Percentiles rank a stretch among this genome's conserved stretches.
Evolutionary conservation across 2,113 vertebrate genomes (phyloP).

Genomic region (Lasiurus borealis): DNA sequence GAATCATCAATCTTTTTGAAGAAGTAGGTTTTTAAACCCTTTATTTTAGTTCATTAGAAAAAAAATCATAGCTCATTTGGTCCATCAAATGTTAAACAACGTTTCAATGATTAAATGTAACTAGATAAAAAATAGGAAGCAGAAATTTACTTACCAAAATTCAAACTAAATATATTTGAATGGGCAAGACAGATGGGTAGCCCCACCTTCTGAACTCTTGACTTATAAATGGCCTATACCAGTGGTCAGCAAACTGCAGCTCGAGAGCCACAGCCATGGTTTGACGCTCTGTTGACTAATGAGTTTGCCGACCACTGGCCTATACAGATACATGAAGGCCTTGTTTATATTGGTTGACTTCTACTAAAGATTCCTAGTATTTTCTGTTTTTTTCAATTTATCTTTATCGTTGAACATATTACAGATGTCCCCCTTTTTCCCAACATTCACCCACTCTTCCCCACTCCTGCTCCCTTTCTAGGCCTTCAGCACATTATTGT

Average conservation of each 20-base stretch:
- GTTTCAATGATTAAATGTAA: constrained; percentile 41
- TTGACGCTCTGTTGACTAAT: too few relatives aligned
- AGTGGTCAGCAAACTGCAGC: too few relatives aligned
- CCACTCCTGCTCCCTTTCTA: too few relatives aligned
- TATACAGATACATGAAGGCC: neutral
- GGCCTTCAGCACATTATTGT: too few relatives aligned
- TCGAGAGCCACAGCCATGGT: too few relatives aligned
- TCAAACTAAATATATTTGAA: neutral
- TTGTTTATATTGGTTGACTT: constrained; percentile 21
- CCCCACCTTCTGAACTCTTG: neutral
- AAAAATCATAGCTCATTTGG: constrained; percentile 18
- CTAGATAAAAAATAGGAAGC: neutral
- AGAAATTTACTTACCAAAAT: neutral
- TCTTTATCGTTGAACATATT: too few relatives aligned
- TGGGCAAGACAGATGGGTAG: neutral
- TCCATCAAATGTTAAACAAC: constrained; percentile 34
- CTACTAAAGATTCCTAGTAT: neutral
- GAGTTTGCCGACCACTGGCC: too few relatives aligned
- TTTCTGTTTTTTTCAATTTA: too few relatives aligned
- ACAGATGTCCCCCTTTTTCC: too few relatives aligned
- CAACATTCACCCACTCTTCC: too few relatives aligned
- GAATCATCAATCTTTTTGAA: constrained; percentile 34
- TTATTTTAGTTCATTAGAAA: constrained; percentile 27
- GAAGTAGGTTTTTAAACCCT: constrained; percentile 11
- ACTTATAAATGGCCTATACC: neutral